Base-by-base conservation (phyloP, 2,888 invertebrate species). In the Caenorhabditis becei region DNA sequence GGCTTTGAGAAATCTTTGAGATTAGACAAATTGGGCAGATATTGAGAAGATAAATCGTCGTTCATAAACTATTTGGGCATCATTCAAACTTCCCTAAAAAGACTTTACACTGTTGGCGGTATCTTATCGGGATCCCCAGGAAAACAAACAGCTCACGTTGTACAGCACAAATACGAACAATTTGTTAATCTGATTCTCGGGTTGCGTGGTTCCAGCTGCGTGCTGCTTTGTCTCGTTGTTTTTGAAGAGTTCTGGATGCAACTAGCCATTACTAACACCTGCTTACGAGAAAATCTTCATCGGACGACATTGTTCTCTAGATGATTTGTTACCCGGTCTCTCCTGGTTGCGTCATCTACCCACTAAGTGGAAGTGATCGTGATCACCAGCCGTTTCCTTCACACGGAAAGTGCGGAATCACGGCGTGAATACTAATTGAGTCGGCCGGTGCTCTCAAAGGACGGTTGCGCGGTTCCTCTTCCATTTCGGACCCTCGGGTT, bases 231-330 rank as follows among this genome's bases (percentile, higher is more conserved):
- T 69, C 59, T 20, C 20, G 24, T 24, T 20, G 23, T 23, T 53
- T 53, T 71, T 71, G 71, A 71, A 71, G 71, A 32, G 53, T 53
- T 16, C 26, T 37, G 14, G 23, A 18, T n/a, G 51, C 62, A 71
- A 71, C 71, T 62, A 71, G 54, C 32, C 51, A 71, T 71, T 71
- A 63, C 35, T 24, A 62, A 53, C 72, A 72, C 72, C 72, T 72
- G 72, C 63, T 23, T 53, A 32, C 7, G 20, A 63, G 26, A n/a
- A 44, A n/a, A 37, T 47, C 41, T 41, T 14, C 41, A 5, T 14
- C 14, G 37, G 2, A 41, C 2, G 47, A 24, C 59, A 44, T 61
- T 1, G 23, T 18, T 47, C 14, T 18, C 1, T 20, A 24, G 32
- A 32, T 56, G 54, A 56, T 56, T 56, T 56, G 54, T 32, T 28